Evolutionary conservation across 2,888 invertebrate genomes (phyloP).

Genomic region (Pandemis heparana): DNA sequence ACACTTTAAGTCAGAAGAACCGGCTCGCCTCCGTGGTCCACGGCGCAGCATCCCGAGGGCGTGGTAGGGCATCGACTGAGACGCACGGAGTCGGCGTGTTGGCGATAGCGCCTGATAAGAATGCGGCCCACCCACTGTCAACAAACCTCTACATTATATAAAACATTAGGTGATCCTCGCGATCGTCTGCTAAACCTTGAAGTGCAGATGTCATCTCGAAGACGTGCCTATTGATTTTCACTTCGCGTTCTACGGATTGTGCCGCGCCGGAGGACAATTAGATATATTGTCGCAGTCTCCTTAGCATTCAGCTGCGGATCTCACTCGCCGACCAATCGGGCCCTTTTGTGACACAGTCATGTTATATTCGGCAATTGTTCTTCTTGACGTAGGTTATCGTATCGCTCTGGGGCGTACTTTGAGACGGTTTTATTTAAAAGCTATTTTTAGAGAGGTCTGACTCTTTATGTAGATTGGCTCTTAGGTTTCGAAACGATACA

Average conservation of each 20-base stretch:
- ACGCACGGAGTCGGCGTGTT: constrained; percentile 68
- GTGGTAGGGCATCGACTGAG: constrained; percentile 67
- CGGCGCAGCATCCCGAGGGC: constrained; percentile 76
- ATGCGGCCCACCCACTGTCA: constrained; percentile 76
- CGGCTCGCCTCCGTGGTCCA: constrained; percentile 55
- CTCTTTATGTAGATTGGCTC: constrained; percentile 20
- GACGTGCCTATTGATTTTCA: constrained; percentile 78
- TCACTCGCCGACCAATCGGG: constrained; percentile 40
- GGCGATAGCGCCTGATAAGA: constrained; percentile 77
- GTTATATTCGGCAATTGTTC: constrained; percentile 45
- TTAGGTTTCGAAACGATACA: constrained; percentile 10
- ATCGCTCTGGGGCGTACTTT: constrained; percentile 33
- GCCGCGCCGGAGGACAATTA: constrained; percentile 57
- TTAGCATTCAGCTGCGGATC: constrained; percentile 64
- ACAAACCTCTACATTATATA: constrained; percentile 76
- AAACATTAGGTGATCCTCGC: constrained; percentile 51
- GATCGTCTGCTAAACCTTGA: constrained; percentile 52
- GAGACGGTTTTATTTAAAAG: constrained; percentile 12
- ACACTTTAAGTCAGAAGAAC: constrained; percentile 36
- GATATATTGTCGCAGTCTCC: constrained; percentile 68
- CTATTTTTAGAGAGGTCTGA: constrained; percentile 31
- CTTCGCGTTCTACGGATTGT: constrained; percentile 58
- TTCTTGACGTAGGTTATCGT: constrained; percentile 41
- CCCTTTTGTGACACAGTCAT: constrained; percentile 37
- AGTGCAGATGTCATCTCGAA: constrained; percentile 63